Percentiles rank a stretch among this genome's conserved stretches.
Conservation (phyloP, 2,797 vertebrate species). For the Oophaga sylvatica region DNA sequence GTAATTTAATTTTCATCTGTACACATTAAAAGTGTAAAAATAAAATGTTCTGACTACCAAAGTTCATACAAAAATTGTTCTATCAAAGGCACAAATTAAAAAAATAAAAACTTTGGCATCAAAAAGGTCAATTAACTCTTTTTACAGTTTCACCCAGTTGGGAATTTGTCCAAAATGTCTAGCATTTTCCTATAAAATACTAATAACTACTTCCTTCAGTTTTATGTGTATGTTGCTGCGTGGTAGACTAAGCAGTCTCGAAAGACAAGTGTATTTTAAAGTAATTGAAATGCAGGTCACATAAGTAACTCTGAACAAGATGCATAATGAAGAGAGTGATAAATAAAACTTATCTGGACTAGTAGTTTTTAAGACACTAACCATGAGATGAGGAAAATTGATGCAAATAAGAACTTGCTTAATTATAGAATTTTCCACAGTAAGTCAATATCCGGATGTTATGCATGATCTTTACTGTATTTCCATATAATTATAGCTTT, state of each 20-base stretch:
- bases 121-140: no score
- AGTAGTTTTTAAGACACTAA: conserved; percentile 7
- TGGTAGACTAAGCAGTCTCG: neutral
- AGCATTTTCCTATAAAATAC: neutral
- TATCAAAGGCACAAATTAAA: no score
- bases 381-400: conserved; percentile 7
- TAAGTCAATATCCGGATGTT: conserved; percentile 25
- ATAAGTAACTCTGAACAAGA: neutral
- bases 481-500: conserved; percentile 43
- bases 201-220: neutral
- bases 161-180: neutral
- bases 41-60: no score
- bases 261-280: neutral
- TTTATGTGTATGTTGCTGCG: neutral
- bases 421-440: conserved; percentile 39
- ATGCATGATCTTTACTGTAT: conserved; percentile 39
- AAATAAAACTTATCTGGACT: conserved; percentile 33
- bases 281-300: conserved; percentile 13
- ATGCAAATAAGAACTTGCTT: conserved; percentile 39
- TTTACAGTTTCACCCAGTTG: neutral
- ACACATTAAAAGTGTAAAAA: no score
- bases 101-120: no score
- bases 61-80: no score
- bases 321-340: conserved; percentile 10
- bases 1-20: no score